These are phyloP conservation scores for Julus scandinavius DNA, from an alignment of 2,888 invertebrate genomes.

Conservation along the genomic window DNA sequence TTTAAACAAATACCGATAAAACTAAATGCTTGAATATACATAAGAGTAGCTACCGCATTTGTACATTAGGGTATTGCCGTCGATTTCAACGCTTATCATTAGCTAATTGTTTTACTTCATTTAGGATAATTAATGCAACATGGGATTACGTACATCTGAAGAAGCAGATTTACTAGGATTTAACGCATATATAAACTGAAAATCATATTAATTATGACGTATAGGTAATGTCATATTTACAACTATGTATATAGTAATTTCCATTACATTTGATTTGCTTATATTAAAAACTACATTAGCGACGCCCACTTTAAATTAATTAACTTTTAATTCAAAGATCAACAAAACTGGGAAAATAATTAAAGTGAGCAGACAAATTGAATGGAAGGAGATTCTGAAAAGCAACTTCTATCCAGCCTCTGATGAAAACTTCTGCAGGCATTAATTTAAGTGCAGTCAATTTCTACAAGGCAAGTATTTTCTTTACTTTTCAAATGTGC, in stretches of 20 bases:
- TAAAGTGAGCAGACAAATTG: not conserved
- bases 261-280: not conserved
- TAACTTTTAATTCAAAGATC: not conserved
- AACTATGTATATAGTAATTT: not conserved
- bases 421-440: not conserved
- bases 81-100: not conserved
- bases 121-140: not conserved
- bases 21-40: not conserved
- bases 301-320: not conserved
- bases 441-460: not conserved
- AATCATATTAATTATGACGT: not conserved
- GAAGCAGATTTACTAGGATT: not conserved
- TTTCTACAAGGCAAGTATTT: not conserved
- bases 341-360: not conserved
- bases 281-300: not conserved
- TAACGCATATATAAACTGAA: too few species aligned
- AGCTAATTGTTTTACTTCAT: not conserved
- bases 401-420: not conserved
- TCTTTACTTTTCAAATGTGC: not conserved
- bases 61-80: not conserved
- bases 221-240: not conserved
- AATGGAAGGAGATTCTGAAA: not conserved
- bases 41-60: not conserved
- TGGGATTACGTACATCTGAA: not conserved
- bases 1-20: not conserved